These are phyloP conservation scores for Anticlea derivata DNA, from an alignment of 2,888 invertebrate species.

Conservation along the genomic window DNA sequence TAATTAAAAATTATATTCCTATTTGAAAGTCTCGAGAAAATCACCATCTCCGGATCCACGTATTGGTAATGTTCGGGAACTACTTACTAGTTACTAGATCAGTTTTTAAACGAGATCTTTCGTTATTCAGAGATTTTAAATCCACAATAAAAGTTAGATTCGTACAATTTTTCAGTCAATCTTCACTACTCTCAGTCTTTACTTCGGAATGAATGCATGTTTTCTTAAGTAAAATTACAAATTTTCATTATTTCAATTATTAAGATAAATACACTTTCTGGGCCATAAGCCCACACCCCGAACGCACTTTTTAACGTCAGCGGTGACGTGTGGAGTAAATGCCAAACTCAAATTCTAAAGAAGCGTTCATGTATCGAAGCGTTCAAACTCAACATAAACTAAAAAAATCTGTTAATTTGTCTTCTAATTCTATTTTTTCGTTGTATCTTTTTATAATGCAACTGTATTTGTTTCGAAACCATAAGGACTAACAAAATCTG, in stretches of 20 bases:
- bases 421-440: no score
- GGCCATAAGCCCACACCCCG: conserved; percentile 27
- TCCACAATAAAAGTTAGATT: neutral
- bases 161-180: neutral
- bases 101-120: no score
- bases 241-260: no score
- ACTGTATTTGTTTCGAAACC: no score
- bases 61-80: conserved; percentile 23
- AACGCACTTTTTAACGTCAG: conserved; percentile 67
- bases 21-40: neutral
- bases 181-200: no score
- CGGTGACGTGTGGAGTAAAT: conserved; percentile 56
- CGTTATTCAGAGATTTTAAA: no score
- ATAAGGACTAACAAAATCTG: no score
- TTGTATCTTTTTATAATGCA: no score
- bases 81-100: neutral
- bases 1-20: conserved; percentile 36
- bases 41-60: conserved; percentile 31
- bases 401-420: no score
- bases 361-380: conserved; percentile 43
- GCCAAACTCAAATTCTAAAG: conserved; percentile 19
- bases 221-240: no score
- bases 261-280: no score
- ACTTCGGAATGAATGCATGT: no score
- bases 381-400: neutral